Evolutionary conservation across 2,888 invertebrate species (phyloP), one percentile per base, ranked within the genome.

Genomic region (Ellobium chinense): DNA sequence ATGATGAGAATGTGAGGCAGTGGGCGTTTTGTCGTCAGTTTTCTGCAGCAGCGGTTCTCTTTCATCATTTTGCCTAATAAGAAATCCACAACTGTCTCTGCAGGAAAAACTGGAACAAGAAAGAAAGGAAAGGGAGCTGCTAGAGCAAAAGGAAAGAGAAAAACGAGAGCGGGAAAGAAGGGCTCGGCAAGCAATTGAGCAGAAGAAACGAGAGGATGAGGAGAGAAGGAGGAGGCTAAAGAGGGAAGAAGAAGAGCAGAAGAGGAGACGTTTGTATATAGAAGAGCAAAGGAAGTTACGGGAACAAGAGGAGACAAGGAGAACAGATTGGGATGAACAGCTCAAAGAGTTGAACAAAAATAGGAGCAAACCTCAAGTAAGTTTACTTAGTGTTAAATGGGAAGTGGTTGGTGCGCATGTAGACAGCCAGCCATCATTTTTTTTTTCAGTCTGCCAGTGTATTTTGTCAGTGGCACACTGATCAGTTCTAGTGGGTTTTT

Each of bases 101-200:
- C 87, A 89, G 78, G 85, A 88, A 76, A 83, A 87, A 78, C 80
- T 88, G 58, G 87, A 88, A 34, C 85, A 83, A 76, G 86, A 88
- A 66, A 68, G 77, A 78, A 46, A 69, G 66, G 75, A 78, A 76
- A 65, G 82, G 77, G 78, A 85, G 83, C 70, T 78, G 83, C 63
- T 85, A 85, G 80, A 84, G 78, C 62, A 79, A 83, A 54, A 74
- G 60, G 70, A 77, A 78, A 36, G 63, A 27, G 78, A 78, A 39
- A 39, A 68, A 24, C 27, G 29, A 60, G 81, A 80, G 39, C 68
- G 46, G 37, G 78, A 83, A 31, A 82, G 82, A 37, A 60, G 82
- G 12, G 77, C 72, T 14, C 62, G 58, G 4, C 68, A 76, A 63
- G 76, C 70, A 14, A 65, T 80, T 60, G 77, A 79, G 56, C 68